phyloP scores from a whole-genome alignment of 92 coral and sea anemone genomes.

The Blastomussa wellsi region DNA sequence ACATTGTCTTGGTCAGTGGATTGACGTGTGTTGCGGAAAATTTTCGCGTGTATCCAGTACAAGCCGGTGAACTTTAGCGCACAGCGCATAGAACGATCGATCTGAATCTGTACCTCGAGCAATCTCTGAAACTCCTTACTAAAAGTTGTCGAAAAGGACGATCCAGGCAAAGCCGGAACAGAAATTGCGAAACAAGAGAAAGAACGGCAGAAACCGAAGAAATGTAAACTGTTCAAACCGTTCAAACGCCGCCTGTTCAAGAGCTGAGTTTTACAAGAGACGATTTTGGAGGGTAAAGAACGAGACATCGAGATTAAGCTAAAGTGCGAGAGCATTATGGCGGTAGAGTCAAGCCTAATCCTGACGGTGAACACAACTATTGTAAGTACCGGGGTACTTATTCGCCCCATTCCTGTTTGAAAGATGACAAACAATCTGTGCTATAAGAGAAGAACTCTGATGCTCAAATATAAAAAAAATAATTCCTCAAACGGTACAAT shows the following conservation, averaged over 20 bases:
- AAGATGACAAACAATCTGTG: not conserved
- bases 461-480: not conserved
- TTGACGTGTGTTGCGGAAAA: not conserved
- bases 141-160: not conserved
- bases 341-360: not conserved
- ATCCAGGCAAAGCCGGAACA: not conserved
- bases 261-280: constrained; percentile 12
- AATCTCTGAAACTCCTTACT: not conserved
- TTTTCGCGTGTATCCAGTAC: not conserved
- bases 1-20: not conserved
- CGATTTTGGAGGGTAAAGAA: not conserved
- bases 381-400: not conserved
- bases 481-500: not conserved
- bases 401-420: not conserved
- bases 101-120: not conserved
- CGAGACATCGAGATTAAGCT: not conserved
- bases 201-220: not conserved
- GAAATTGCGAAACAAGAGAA: not conserved
- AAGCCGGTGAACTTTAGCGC: not conserved
- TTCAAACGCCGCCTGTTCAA: constrained; percentile 1
- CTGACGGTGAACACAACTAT: not conserved
- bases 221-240: not conserved
- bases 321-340: not conserved
- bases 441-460: not conserved
- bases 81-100: not conserved